Conservation (phyloP, 2,797 vertebrate genomes). For the Acrossocheilus wenchowensis region DNA sequence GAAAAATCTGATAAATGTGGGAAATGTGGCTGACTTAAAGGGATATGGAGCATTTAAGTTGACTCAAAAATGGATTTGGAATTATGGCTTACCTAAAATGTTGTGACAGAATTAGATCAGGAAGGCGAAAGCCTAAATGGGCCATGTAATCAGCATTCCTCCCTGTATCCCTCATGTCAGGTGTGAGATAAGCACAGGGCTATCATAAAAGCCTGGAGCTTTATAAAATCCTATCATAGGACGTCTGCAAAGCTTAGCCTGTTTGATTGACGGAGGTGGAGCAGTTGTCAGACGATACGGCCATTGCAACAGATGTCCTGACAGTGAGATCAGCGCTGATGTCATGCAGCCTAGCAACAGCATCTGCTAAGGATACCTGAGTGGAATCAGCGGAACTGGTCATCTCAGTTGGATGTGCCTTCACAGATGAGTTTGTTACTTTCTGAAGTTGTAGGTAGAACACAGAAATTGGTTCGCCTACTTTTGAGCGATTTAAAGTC, state of each 20-base stretch:
- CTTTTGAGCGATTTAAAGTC: background rate
- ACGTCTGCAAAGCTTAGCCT: conserved; percentile 41
- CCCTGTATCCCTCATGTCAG: conserved; percentile 37
- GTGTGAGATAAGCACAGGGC: conserved; percentile 33
- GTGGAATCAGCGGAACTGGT: background rate
- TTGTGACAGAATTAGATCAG: conserved; percentile 62
- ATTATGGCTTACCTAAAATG: conserved; percentile 59
- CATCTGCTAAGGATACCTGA: conserved; percentile 52
- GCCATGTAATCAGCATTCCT: conserved; percentile 51
- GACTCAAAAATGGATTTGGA: conserved; percentile 52
- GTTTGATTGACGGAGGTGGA: conserved; percentile 22
- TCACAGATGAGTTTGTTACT: conserved; percentile 20
- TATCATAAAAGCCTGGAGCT: conserved; percentile 35
- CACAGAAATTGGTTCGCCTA: background rate
- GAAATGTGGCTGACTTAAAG: conserved; percentile 38
- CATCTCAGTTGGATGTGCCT: background rate
- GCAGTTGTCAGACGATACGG: conserved; percentile 25
- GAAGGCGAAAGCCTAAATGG: conserved; percentile 54
- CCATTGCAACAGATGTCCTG: conserved; percentile 32
- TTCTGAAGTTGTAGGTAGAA: background rate
- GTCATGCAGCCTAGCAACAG: conserved; percentile 55
- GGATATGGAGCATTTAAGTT: conserved; percentile 38
- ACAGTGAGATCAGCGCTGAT: conserved; percentile 39
- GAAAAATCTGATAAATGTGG: conserved; percentile 46
- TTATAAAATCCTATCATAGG: conserved; percentile 28